Percentiles rank a stretch among this genome's conserved stretches.
These are phyloP conservation scores for Equus przewalskii DNA, from an alignment of 2,113 vertebrate species.

Conservation along the genomic window DNA sequence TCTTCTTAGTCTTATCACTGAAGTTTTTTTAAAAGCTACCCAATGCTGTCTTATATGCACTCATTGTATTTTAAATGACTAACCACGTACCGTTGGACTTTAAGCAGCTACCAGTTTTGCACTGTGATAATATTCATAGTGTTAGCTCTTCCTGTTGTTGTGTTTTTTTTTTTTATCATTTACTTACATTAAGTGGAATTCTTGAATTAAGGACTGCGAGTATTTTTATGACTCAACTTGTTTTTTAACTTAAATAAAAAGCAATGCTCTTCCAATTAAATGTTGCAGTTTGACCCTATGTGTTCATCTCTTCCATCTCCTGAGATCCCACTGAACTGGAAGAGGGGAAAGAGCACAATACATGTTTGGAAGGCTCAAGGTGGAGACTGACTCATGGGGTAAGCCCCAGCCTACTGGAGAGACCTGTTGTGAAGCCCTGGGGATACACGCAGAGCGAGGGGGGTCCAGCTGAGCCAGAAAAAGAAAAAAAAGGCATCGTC, in stretches of 20 bases:
- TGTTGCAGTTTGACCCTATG: background rate
- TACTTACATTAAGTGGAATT: background rate
- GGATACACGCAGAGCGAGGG: background rate
- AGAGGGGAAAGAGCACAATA: background rate
- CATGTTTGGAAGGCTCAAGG: background rate
- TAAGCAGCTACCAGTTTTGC: background rate
- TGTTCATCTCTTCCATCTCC: background rate
- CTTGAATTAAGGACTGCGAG: background rate
- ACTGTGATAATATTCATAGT: background rate
- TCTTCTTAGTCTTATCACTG: background rate
- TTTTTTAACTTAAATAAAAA: background rate
- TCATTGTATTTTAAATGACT: constrained; percentile 38
- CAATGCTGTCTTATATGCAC: background rate
- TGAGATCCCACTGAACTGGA: background rate
- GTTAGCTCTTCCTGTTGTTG: background rate
- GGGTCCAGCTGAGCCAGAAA: background rate
- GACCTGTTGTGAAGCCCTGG: fast-evolving
- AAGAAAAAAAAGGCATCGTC: background rate
- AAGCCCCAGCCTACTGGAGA: background rate
- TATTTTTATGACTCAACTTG: background rate
- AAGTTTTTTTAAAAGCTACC: background rate
- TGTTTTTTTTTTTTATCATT: background rate
- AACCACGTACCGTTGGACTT: background rate
- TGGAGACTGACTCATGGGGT: too few species aligned
- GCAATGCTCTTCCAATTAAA: background rate